Evolutionary conservation across 2,113 vertebrate species (phyloP).

Genomic region (Caranx melampygus): DNA sequence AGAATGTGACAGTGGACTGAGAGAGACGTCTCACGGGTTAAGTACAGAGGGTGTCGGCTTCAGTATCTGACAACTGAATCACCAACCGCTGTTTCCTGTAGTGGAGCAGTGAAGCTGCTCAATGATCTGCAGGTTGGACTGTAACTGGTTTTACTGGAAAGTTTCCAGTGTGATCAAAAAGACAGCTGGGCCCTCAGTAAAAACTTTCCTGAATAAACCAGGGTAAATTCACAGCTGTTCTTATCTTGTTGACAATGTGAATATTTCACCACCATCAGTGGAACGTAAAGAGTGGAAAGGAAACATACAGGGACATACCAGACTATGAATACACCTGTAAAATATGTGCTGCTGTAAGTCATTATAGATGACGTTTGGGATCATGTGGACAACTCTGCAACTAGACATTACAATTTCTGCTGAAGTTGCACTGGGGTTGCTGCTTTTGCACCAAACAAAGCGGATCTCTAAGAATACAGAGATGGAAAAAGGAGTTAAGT

Average conservation of each 20-base stretch:
- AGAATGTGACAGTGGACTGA: conserved; percentile 36
- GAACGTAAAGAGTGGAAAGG: neutral
- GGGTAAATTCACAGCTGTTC: conserved; percentile 1
- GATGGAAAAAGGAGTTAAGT: too few species aligned
- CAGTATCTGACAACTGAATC: conserved; percentile 6
- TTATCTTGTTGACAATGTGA: neutral
- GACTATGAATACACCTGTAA: neutral
- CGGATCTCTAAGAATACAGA: too few species aligned
- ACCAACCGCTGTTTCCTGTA: neutral
- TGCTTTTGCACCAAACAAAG: too few species aligned
- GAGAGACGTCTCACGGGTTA: neutral
- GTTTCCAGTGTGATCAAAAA: neutral
- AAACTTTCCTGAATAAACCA: too few species aligned
- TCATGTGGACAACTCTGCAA: too few species aligned
- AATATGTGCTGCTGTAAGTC: neutral
- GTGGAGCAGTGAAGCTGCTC: neutral
- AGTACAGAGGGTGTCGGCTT: conserved; percentile 11
- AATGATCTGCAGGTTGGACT: neutral
- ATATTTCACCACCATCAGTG: neutral
- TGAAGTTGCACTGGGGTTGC: too few species aligned
- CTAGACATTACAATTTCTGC: too few species aligned
- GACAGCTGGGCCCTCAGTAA: too few species aligned
- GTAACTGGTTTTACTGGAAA: neutral
- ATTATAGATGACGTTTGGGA: neutral
- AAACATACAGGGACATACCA: conserved; percentile 18